Conservation (phyloP, 2,888 invertebrate species). For the Anaspis maculata region DNA sequence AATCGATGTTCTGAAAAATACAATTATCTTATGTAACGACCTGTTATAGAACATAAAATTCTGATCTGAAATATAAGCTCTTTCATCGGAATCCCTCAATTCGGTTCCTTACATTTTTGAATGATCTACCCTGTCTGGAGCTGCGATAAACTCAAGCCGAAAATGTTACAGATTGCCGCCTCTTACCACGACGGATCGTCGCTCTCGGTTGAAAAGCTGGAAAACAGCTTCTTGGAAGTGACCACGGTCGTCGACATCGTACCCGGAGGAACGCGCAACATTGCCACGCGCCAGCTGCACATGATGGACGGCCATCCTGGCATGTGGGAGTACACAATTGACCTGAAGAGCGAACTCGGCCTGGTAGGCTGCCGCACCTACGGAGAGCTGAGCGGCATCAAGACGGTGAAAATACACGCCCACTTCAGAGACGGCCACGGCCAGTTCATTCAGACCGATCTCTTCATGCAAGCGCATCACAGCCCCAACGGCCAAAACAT, state of each 20-base stretch:
- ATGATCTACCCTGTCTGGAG: too few relatives aligned
- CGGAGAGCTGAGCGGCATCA: neutral
- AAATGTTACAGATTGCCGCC: constrained; percentile 67
- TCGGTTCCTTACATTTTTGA: too few relatives aligned
- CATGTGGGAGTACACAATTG: constrained; percentile 76
- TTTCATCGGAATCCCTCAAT: too few relatives aligned
- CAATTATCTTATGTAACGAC: too few relatives aligned
- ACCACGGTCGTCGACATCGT: constrained; percentile 54
- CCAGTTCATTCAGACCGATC: constrained; percentile 57
- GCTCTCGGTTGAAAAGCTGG: constrained; percentile 55
- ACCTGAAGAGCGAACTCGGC: constrained; percentile 59
- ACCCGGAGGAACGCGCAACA: constrained; percentile 54
- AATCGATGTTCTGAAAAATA: too few relatives aligned
- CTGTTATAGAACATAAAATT: too few relatives aligned
- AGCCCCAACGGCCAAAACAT: constrained; percentile 78
- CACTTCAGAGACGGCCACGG: constrained; percentile 44
- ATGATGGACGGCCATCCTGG: constrained; percentile 62
- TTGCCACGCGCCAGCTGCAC: constrained; percentile 53
- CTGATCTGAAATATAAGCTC: too few relatives aligned
- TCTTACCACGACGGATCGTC: constrained; percentile 88
- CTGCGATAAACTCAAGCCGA: too few relatives aligned
- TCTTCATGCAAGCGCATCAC: constrained; percentile 68
- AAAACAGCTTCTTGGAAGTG: constrained; percentile 59
- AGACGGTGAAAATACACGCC: neutral
- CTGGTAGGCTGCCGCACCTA: constrained; percentile 20